Percentiles rank a stretch among this genome's conserved stretches.
phyloP scores from a whole-genome alignment of 2,797 vertebrate genomes.

The Anolis apletophallus region DNA sequence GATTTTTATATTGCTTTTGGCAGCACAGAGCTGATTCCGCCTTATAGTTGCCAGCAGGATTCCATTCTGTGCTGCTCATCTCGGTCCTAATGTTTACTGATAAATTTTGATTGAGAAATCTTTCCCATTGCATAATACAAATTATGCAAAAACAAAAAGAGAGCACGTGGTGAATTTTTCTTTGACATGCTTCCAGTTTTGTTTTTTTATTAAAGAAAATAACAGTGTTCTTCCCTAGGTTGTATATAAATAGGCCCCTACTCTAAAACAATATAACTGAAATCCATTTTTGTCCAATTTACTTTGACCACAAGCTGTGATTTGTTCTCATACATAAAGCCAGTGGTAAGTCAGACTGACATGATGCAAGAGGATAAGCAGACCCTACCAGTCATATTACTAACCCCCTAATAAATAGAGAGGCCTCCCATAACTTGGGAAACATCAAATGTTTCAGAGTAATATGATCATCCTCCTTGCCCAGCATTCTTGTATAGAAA shows the following conservation, averaged over 20 bases:
- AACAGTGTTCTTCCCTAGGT: not conserved
- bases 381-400: not conserved
- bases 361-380: not conserved
- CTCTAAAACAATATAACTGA: not conserved
- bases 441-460: not conserved
- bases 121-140: not conserved
- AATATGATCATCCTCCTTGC: too few relatives aligned
- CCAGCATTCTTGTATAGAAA: not conserved
- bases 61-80: constrained; percentile 17
- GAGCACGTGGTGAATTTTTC: not conserved
- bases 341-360: too few relatives aligned
- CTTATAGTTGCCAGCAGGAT: constrained; percentile 21
- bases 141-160: not conserved
- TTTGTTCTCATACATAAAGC: not conserved
- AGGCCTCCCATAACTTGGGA: not conserved
- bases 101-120: not conserved
- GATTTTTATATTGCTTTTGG: constrained; percentile 9
- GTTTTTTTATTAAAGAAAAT: not conserved
- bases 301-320: not conserved
- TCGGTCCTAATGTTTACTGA: not conserved
- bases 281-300: not conserved
- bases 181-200: not conserved
- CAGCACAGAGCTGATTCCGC: not conserved
- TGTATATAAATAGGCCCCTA: not conserved
- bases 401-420: not conserved